Conservation (phyloP, 2,113 vertebrate species). For the Poeciliopsis prolifica region DNA sequence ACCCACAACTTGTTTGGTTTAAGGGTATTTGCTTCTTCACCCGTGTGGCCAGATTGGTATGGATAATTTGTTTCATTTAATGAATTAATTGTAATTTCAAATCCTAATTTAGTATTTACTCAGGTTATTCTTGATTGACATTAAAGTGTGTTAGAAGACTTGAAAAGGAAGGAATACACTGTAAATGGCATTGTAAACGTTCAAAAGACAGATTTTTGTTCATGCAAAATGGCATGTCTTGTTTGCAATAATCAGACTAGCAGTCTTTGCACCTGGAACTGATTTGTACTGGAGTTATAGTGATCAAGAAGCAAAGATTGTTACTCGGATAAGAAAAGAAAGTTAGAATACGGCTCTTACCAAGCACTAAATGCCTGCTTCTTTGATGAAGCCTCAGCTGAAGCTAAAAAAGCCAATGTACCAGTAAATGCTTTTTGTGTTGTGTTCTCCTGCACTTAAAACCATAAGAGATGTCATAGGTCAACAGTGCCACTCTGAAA, state of each 20-base stretch:
- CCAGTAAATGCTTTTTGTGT: constrained; percentile 5
- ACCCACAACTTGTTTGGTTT: too few species aligned
- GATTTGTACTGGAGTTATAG: neutral
- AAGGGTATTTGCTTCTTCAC: too few species aligned
- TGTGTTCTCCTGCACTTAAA: constrained; percentile 2
- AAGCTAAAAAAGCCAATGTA: constrained; percentile 1
- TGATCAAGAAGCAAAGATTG: neutral
- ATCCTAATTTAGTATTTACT: neutral
- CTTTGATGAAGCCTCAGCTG: constrained; percentile 23
- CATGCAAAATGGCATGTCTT: neutral
- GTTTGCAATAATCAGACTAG: neutral
- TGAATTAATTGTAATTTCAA: neutral
- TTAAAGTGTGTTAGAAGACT: too few species aligned
- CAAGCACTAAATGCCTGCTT: constrained; percentile 17
- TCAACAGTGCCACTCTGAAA: constrained; percentile 14
- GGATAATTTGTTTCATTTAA: neutral
- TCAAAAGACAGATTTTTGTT: neutral
- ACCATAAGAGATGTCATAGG: neutral
- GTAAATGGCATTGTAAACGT: neutral
- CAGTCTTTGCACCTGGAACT: neutral
- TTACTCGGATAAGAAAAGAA: neutral
- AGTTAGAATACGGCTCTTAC: constrained; percentile 25
- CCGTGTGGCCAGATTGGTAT: neutral
- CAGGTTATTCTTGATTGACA: neutral
- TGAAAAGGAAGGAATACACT: neutral